A percentile compares a stretch with the other conserved stretches of the same genome.
Evolutionary conservation across 2,888 invertebrate genomes (phyloP).

Genomic region (Pimpla rufipes): DNA sequence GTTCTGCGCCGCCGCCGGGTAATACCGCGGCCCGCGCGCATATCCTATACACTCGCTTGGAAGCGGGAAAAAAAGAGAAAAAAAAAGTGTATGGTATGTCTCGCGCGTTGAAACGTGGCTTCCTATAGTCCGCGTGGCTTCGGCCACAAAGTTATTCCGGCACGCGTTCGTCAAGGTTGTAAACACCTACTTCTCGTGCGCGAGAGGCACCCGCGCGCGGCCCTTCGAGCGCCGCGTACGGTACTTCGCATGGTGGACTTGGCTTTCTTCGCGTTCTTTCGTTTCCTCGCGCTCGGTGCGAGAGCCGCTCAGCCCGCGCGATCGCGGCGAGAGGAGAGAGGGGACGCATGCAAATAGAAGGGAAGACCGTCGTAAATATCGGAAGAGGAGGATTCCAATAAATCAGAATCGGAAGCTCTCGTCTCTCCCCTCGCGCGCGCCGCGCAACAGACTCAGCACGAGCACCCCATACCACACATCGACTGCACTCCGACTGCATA

Average conservation of each 20-base stretch:
- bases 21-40: constrained; percentile 5
- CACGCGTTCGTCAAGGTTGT: constrained; percentile 66
- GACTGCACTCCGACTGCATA: constrained; percentile 81
- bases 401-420: constrained; percentile 84
- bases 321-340: neutral
- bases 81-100: constrained; percentile 47
- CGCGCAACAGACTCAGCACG: constrained; percentile 65
- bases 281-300: neutral
- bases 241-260: constrained; percentile 41
- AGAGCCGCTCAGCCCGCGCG: constrained; percentile 6
- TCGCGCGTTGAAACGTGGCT: constrained; percentile 57
- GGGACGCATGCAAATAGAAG: constrained; percentile 51
- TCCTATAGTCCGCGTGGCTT: constrained; percentile 57
- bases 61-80: constrained; percentile 17
- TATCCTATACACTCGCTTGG: constrained; percentile 16
- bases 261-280: constrained; percentile 36
- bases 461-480: constrained; percentile 78
- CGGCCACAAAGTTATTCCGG: constrained; percentile 62
- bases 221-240: constrained; percentile 53
- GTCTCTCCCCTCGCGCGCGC: constrained; percentile 71
- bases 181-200: constrained; percentile 44
- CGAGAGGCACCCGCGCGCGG: constrained; percentile 21
- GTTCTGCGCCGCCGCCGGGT: neutral
- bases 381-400: constrained; percentile 84
- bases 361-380: constrained; percentile 78